Evolutionary conservation across 2,888 invertebrate species (phyloP), one percentile per base, ranked within the genome.

Genomic region (Danaus chrysippus): DNA sequence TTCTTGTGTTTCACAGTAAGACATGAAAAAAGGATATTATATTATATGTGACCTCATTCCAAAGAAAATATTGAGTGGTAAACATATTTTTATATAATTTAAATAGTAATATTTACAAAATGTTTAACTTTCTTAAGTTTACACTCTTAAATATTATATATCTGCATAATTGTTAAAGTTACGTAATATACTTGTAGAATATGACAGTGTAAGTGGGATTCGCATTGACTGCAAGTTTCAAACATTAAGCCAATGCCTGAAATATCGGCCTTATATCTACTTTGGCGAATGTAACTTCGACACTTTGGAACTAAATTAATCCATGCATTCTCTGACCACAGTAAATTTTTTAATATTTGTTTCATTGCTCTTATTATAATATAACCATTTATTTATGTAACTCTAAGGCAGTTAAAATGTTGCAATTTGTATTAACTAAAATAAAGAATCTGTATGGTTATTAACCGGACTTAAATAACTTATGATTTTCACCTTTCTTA

Each of bases 211-310:
- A 10, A 58, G 42, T n/a, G 44, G 58, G 62, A 60, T 46, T 62
- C 61, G 58, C 60, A 60, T 58, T 42, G 58, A 61, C 53, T 15
- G 54, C 41, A 49, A 64, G 58, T 64, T 63, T 34, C 10, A 46
- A 62, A 62, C 61, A 56, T 54, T 60, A 58, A 66, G 55, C 58
- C 64, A 59, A 59, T 57, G 58, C 55, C 58, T 64, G 54, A 64
- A 60, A 62, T 62, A 64, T 64, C 59, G 62, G 49, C 59, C 60
- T 58, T 49, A 62, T 57, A 62, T 58, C 55, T 53, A 59, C 52
- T 59, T 41, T 12, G 42, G 42, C 43, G 19, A 46, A 42, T 56
- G 42, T 13, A 23, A 56, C 19, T 43, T 10, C 17, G 17, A 10
- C 49, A 15, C 17, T 49, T 49, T 3, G 17, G 15, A 49, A 49